Conservation (phyloP, 2,888 invertebrate genomes). For the Artemia sp. region DNA sequence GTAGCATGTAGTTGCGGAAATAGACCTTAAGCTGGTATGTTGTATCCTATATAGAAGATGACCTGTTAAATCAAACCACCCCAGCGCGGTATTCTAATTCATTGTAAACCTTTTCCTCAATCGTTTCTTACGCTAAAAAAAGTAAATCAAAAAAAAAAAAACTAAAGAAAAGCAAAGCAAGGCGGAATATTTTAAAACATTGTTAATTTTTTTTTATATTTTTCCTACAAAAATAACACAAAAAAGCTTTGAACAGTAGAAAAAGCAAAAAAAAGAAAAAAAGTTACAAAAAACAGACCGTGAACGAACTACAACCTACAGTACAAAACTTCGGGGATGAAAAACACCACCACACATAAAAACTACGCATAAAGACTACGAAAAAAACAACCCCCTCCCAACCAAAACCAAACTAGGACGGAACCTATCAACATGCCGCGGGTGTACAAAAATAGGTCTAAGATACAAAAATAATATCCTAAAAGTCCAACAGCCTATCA, state of each 20-base stretch:
- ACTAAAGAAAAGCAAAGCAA: no score
- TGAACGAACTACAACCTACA: conserved; percentile 4
- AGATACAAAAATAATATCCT: conserved; percentile 12
- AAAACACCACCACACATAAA: conserved; percentile 15
- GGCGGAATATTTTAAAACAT: no score
- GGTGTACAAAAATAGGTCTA: conserved; percentile 15
- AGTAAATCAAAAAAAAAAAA: no score
- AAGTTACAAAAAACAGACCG: background rate
- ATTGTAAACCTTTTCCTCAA: no score
- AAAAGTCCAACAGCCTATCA: conserved; percentile 12
- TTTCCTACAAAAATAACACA: conserved; percentile 15
- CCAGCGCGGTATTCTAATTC: no score
- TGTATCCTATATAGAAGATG: no score
- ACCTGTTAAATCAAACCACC: no score
- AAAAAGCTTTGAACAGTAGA: conserved; percentile 14
- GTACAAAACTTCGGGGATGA: conserved; percentile 13
- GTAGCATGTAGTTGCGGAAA: no score
- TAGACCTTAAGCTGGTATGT: no score
- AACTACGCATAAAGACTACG: conserved; percentile 14
- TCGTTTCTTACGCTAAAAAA: no score
- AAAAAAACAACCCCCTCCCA: conserved; percentile 11
- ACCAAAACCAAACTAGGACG: conserved; percentile 13
- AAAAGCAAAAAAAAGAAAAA: conserved; percentile 9
- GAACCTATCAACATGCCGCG: conserved; percentile 12
- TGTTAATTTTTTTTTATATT: conserved; percentile 3